phyloP scores from a whole-genome alignment of 2,113 vertebrate species.

The Zosterops hypoxanthus region DNA sequence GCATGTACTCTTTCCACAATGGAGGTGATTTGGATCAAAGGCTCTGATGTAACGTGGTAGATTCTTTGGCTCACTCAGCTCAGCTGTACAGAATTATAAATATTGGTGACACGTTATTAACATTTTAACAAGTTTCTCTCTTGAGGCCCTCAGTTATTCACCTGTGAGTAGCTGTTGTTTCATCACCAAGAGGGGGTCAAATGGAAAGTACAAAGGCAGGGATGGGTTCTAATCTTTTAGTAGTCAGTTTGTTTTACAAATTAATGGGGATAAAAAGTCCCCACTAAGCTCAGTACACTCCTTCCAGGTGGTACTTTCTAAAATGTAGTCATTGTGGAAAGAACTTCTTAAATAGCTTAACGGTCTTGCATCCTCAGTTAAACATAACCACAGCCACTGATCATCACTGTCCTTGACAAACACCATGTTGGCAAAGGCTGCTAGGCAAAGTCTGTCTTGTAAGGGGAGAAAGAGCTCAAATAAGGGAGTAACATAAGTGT shows the following conservation, averaged over 20 bases:
- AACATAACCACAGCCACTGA: neutral
- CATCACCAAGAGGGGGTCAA: conserved; percentile 51
- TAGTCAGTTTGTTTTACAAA: conserved; percentile 36
- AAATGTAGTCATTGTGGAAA: conserved; percentile 11
- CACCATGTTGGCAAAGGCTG: neutral
- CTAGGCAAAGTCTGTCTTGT: neutral
- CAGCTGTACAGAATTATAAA: conserved; percentile 13
- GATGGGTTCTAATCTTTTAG: conserved; percentile 1
- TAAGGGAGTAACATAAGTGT: neutral
- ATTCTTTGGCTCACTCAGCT: neutral
- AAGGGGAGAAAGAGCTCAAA: neutral
- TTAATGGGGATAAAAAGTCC: conserved; percentile 5
- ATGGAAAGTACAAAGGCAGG: conserved; percentile 25
- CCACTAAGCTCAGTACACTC: neutral
- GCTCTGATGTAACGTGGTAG: neutral
- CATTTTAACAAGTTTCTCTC: conserved; percentile 62
- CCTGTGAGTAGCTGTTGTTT: conserved; percentile 51
- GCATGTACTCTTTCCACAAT: neutral
- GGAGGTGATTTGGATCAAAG: conserved; percentile 26
- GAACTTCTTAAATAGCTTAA: conserved; percentile 37
- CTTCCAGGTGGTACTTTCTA: conserved; percentile 68
- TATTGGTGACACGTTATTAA: conserved; percentile 31
- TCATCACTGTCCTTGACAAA: neutral
- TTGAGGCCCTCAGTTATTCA: conserved; percentile 24
- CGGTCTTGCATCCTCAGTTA: neutral